Conservation (phyloP, 2,113 vertebrate species). For the Gracilinanus agilis region DNA sequence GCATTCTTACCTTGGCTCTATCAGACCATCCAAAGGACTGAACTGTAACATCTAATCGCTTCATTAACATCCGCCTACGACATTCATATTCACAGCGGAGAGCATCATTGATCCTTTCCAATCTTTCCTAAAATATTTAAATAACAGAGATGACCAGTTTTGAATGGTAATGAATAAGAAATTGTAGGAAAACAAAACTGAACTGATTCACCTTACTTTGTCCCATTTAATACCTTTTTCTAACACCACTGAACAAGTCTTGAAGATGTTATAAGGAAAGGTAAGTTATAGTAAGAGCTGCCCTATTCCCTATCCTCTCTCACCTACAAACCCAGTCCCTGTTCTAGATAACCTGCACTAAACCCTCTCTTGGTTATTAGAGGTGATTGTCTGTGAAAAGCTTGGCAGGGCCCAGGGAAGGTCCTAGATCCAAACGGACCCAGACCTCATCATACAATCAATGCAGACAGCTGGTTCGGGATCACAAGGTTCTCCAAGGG, state of each 20-base stretch:
- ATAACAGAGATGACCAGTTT: slow-evolving; percentile 34
- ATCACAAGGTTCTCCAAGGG: too few species aligned
- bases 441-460: too few species aligned
- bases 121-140: slow-evolving; percentile 84
- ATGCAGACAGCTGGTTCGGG: too few species aligned
- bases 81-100: slow-evolving; percentile 94
- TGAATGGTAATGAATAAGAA: slow-evolving; percentile 32
- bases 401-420: too few species aligned
- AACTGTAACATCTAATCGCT: slow-evolving; percentile 96
- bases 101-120: slow-evolving; percentile 90
- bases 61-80: slow-evolving; percentile 95
- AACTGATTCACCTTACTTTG: slow-evolving; percentile 32
- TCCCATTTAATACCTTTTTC: neutral
- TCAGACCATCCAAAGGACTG: slow-evolving; percentile 99
- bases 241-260: neutral
- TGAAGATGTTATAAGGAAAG: too few species aligned
- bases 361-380: too few species aligned
- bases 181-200: neutral
- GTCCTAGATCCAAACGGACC: too few species aligned
- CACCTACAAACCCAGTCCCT: too few species aligned
- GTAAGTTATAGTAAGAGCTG: too few species aligned
- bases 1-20: slow-evolving; percentile 90
- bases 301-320: too few species aligned
- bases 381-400: too few species aligned
- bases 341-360: too few species aligned